Conservation (phyloP, 2,888 invertebrate genomes). For the Fragum fragum region DNA sequence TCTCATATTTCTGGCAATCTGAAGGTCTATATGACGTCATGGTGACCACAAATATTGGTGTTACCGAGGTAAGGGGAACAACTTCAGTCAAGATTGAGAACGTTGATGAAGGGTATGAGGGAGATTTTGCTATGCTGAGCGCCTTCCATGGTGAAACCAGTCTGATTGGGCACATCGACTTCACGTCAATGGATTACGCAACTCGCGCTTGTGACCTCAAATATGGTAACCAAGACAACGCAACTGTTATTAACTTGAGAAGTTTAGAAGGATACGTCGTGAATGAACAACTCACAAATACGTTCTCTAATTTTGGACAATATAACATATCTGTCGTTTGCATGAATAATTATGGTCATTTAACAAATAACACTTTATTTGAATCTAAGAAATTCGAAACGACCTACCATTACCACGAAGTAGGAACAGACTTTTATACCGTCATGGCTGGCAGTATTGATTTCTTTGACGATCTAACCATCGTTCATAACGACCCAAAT, state of each 20-base stretch:
- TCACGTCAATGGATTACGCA: slow-evolving; percentile 70
- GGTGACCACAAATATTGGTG: slow-evolving; percentile 71
- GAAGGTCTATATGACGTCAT: slow-evolving; percentile 76
- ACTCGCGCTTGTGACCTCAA: slow-evolving; percentile 68
- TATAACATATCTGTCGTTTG: slow-evolving; percentile 75
- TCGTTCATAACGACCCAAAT: slow-evolving; percentile 56
- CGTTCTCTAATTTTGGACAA: slow-evolving; percentile 73
- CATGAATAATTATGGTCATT: slow-evolving; percentile 77
- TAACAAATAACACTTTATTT: slow-evolving; percentile 61
- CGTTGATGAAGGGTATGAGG: slow-evolving; percentile 76
- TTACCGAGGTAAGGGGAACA: slow-evolving; percentile 54
- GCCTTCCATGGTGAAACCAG: slow-evolving; percentile 60
- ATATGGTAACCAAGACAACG: slow-evolving; percentile 67
- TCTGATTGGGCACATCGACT: slow-evolving; percentile 54
- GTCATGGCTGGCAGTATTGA: slow-evolving; percentile 54
- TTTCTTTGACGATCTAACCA: slow-evolving; percentile 61
- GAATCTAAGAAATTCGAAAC: slow-evolving; percentile 69
- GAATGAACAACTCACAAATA: slow-evolving; percentile 50
- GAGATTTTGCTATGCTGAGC: slow-evolving; percentile 70
- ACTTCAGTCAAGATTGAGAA: slow-evolving; percentile 73
- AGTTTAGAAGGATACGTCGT: slow-evolving; percentile 57
- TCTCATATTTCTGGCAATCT: slow-evolving; percentile 78
- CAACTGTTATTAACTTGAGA: slow-evolving; percentile 16
- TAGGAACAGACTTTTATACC: slow-evolving; percentile 56
- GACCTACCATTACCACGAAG: slow-evolving; percentile 66